phyloP scores from a whole-genome alignment of 2,113 vertebrate genomes.

The Rhipidura dahli region DNA sequence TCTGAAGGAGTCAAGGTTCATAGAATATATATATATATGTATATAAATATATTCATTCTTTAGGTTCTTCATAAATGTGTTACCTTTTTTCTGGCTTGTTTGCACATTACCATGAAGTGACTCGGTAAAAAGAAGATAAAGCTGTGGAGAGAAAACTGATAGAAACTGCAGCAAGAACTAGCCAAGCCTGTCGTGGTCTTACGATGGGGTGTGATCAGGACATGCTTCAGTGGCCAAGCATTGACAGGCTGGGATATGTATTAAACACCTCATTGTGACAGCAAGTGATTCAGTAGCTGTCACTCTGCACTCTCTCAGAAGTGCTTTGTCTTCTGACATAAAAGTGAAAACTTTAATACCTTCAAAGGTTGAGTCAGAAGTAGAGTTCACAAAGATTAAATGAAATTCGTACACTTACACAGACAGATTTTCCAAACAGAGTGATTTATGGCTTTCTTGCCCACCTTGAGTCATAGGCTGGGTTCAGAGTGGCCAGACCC shows the following conservation, averaged over 20 bases:
- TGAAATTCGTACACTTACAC: not conserved
- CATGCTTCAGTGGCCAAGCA: not conserved
- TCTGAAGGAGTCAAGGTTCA: not conserved
- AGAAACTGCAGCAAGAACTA: not conserved
- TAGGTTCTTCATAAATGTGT: not conserved
- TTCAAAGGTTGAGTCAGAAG: conserved; percentile 1
- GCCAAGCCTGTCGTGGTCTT: not conserved
- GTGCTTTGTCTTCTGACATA: conserved; percentile 5
- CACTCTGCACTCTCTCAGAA: not conserved
- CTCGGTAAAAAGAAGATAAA: not conserved
- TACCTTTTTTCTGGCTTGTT: not conserved
- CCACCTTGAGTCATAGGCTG: not conserved
- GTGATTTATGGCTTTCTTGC: not conserved
- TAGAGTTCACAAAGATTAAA: conserved; percentile 38
- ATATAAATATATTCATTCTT: not conserved
- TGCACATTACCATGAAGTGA: not conserved
- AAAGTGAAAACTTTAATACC: not conserved
- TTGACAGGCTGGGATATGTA: not conserved
- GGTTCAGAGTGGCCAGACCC: not conserved
- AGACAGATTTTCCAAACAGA: not conserved
- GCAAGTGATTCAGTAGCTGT: not conserved
- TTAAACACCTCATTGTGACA: not conserved
- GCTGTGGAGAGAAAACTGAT: not conserved
- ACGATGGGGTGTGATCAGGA: not conserved
- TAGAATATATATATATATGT: not conserved